phyloP scores from a whole-genome alignment of 2,113 vertebrate species.

The Tricholaema leucomelas region DNA sequence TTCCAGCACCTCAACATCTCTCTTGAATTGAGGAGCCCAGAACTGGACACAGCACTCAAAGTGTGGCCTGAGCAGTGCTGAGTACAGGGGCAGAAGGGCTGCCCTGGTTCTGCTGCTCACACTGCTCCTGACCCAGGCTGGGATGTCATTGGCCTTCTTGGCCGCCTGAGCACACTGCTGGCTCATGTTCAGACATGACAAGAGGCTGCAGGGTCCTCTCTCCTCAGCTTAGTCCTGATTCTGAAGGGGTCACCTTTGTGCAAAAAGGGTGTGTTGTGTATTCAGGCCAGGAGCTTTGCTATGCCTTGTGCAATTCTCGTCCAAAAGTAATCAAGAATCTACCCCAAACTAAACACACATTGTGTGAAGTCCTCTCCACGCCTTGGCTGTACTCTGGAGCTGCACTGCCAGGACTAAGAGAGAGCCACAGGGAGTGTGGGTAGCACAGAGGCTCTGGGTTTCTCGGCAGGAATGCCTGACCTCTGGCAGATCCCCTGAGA shows the following conservation, averaged over 20 bases:
- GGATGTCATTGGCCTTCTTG: too few relatives aligned
- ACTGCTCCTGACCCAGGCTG: too few relatives aligned
- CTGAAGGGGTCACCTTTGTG: background rate
- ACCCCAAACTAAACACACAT: slow-evolving; percentile 23
- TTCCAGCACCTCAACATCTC: too few relatives aligned
- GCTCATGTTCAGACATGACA: rapidly evolving
- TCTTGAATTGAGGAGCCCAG: too few relatives aligned
- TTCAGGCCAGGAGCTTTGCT: background rate
- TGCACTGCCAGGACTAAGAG: slow-evolving; percentile 25
- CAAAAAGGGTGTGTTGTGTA: background rate
- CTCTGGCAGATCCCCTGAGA: slow-evolving; percentile 59
- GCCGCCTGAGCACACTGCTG: too few relatives aligned
- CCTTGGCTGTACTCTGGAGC: background rate
- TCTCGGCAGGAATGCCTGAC: slow-evolving; percentile 50
- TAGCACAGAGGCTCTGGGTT: slow-evolving; percentile 3
- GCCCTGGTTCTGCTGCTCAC: too few relatives aligned
- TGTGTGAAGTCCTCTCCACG: background rate
- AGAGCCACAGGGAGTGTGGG: background rate
- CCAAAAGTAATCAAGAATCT: slow-evolving; percentile 16
- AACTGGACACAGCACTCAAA: too few relatives aligned
- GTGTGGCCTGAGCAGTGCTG: too few relatives aligned
- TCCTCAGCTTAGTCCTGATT: background rate
- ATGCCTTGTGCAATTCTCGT: background rate
- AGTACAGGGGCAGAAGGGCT: too few relatives aligned
- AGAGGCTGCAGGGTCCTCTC: background rate